Base-by-base conservation (phyloP, 2,113 vertebrate genomes). In the Tricholaema leucomelas region DNA sequence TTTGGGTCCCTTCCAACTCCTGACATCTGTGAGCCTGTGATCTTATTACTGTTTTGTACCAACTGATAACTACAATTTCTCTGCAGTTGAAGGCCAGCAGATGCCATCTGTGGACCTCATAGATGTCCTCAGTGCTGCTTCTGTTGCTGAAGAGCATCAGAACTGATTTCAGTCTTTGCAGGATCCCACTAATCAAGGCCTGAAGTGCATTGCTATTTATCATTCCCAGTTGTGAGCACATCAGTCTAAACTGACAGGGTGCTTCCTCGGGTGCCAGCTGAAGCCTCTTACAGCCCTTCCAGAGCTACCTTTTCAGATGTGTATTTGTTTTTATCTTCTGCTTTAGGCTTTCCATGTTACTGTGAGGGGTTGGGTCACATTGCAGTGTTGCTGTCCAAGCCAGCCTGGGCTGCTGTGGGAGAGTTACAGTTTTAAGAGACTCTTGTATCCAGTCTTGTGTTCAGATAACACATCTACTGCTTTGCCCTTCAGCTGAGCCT, bases 401-500 rank as follows among this genome's bases (percentile, higher is more conserved):
- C 60, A 82, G 76, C 91, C 89, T 63, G 71, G 79, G 63, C 36
- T 55, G 50, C 76, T 89, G 82, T 91, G 65, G 75, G 78, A 80
- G 55, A 87, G 40, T 73, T 52, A 73, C 11, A 87, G 55, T 73
- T 55, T 82, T 87, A 33, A 70, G 89, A 75, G 74, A 50, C 12
- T n/a, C 66, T 80, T 87, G 80, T 72, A 63, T 79, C 25, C 70
- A 80, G 74, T 87, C n/a, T 76, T 79, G 89, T 85, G 54, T 69
- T 89, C 71, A 77, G 79, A 31, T 76, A 63, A 59, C 66, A 55
- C 50, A 87, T 92, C 50, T 91, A 46, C 46, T 92, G 42, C 64
- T 93, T 92, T 87, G 58, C 33, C 35, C 63, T 94, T 91, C 80
- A 81, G 70, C n/a, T 7, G 5, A 19, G 87, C 85, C 50, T 95